These are phyloP conservation scores for Sternotherus odoratus DNA, from an alignment of 2,797 vertebrate species.

Conservation along the genomic window DNA sequence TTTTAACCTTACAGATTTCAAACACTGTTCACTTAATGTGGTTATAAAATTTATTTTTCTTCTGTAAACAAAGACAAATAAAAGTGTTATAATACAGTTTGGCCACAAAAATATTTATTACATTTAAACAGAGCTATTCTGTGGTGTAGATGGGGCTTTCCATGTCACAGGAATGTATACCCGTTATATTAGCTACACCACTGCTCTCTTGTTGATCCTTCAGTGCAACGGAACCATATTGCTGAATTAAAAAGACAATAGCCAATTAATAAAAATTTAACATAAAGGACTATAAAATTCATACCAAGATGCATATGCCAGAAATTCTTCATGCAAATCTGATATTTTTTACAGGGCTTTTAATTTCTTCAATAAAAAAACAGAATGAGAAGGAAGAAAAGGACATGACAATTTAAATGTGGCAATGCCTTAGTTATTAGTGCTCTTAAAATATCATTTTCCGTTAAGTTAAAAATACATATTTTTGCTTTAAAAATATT, in stretches of 20 bases:
- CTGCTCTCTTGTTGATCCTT: neutral
- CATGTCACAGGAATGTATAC: neutral
- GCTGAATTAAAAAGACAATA: neutral
- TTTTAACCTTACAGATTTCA: neutral
- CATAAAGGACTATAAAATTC: neutral
- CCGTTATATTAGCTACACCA: neutral
- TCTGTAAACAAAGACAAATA: neutral
- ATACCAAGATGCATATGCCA: neutral
- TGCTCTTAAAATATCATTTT: neutral
- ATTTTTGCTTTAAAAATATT: neutral
- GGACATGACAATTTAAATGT: neutral
- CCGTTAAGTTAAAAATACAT: neutral
- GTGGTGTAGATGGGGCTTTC: neutral
- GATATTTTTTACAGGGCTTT: neutral
- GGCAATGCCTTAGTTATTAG: neutral
- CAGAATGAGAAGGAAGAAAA: neutral
- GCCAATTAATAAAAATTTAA: neutral
- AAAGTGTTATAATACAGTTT: neutral
- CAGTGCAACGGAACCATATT: neutral
- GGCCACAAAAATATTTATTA: neutral
- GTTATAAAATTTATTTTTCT: neutral
- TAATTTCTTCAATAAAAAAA: neutral
- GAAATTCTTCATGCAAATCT: neutral
- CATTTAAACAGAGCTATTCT: neutral
- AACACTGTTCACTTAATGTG: neutral